phyloP scores from a whole-genome alignment of 92 coral and sea anemone genomes.

The Phymanthus crucifer region DNA sequence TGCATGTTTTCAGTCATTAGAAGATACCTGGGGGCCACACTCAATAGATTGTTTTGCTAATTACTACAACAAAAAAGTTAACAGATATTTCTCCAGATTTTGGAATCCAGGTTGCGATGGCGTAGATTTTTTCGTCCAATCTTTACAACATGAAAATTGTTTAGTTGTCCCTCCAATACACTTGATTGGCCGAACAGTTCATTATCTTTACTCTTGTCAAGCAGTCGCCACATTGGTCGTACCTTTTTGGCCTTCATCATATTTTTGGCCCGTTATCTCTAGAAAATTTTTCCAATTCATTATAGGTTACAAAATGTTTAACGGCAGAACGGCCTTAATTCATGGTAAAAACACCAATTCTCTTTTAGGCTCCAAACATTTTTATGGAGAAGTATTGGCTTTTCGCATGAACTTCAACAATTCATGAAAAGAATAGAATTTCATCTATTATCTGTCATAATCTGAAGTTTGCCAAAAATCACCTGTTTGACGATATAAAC shows the following conservation, averaged over 20 bases:
- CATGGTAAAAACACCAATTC: no score
- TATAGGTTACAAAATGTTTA: slow-evolving; percentile 30
- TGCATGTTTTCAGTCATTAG: slow-evolving; percentile 12
- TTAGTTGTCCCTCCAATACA: slow-evolving; percentile 46
- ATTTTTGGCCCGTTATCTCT: background rate
- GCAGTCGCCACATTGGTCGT: slow-evolving; percentile 38
- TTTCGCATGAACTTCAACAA: slow-evolving; percentile 22
- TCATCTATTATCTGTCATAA: no score
- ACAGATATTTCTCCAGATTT: slow-evolving; percentile 36
- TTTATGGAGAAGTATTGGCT: slow-evolving; percentile 37
- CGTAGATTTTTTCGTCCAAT: slow-evolving; percentile 54
- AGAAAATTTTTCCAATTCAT: background rate
- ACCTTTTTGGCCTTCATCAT: slow-evolving; percentile 58
- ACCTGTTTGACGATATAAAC: no score
- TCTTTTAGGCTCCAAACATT: slow-evolving; percentile 28
- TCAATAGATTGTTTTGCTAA: slow-evolving; percentile 52
- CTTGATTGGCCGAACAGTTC: slow-evolving; percentile 23
- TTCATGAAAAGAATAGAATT: no score
- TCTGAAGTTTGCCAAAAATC: no score
- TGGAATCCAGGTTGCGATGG: slow-evolving; percentile 59
- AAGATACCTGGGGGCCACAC: slow-evolving; percentile 32
- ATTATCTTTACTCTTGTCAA: slow-evolving; percentile 22
- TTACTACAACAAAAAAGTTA: slow-evolving; percentile 38
- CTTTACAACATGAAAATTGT: slow-evolving; percentile 31
- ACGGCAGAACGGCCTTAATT: no score